These are phyloP conservation scores for Volucella zonaria DNA, from an alignment of 2,888 invertebrate genomes.

Conservation along the genomic window DNA sequence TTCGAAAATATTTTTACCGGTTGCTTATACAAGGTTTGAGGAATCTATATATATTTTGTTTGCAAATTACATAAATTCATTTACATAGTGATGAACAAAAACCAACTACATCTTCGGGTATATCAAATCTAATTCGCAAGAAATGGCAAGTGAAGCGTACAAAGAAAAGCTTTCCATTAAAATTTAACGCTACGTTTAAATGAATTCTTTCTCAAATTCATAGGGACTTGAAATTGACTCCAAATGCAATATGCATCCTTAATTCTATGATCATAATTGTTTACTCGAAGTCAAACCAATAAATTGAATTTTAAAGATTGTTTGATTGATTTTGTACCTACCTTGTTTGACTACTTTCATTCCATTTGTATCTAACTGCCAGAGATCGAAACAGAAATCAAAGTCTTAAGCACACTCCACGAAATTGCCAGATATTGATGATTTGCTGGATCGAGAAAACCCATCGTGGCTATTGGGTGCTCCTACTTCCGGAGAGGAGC, in stretches of 20 bases:
- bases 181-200: conserved; percentile 14
- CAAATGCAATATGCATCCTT: conserved; percentile 5
- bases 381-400: conserved; percentile 89
- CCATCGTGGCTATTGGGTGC: conserved; percentile 17
- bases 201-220: background rate
- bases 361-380: conserved; percentile 86
- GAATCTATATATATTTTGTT: too few species aligned
- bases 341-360: conserved; percentile 85
- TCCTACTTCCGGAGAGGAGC: conserved; percentile 44
- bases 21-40: too few species aligned
- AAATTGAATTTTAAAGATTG: background rate
- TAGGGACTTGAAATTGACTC: background rate
- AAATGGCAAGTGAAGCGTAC: background rate
- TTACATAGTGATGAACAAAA: background rate
- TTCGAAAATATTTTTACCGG: too few species aligned
- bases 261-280: conserved; percentile 25
- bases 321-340: conserved; percentile 1
- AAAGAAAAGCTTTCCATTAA: background rate
- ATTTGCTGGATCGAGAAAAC: background rate
- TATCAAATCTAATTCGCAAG: background rate
- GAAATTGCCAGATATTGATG: conserved; percentile 25
- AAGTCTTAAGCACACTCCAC: conserved; percentile 81
- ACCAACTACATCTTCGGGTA: background rate
- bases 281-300: background rate
- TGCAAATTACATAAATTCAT: too few species aligned